Evolutionary conservation across 2,888 invertebrate species (phyloP).

Genomic region (Craniophora ligustri): DNA sequence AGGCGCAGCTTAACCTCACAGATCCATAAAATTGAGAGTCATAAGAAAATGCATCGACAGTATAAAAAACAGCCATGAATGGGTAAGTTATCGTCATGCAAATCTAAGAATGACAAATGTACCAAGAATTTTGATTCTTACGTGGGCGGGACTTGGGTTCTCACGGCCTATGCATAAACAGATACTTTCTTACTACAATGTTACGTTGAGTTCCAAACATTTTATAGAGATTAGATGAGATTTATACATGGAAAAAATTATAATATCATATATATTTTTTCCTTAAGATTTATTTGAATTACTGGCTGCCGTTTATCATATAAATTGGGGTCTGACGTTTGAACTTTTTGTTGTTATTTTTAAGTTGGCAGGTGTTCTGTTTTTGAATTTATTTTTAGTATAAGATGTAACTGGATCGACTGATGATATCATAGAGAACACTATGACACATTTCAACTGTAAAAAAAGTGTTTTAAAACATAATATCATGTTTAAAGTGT

Average conservation of each 20-base stretch:
- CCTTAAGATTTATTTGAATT: slow-evolving; percentile 48
- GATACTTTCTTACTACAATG: slow-evolving; percentile 53
- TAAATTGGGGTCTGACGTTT: slow-evolving; percentile 32
- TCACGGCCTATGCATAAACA: slow-evolving; percentile 62
- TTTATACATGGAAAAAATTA: slow-evolving; percentile 54
- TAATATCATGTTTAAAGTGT: no score
- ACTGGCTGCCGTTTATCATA: slow-evolving; percentile 42
- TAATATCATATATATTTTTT: no score
- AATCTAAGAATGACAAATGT: slow-evolving; percentile 66
- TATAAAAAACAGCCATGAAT: no score
- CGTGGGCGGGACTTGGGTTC: slow-evolving; percentile 61
- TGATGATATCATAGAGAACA: not conserved
- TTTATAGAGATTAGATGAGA: slow-evolving; percentile 62
- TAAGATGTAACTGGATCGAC: not conserved
- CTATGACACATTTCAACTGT: no score
- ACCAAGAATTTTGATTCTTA: slow-evolving; percentile 58
- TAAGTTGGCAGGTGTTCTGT: slow-evolving; percentile 22
- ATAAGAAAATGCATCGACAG: no score
- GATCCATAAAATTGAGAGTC: no score
- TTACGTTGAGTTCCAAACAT: slow-evolving; percentile 56
- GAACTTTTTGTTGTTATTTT: slow-evolving; percentile 5
- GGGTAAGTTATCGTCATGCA: slow-evolving; percentile 53
- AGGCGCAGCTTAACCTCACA: no score
- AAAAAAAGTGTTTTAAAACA: no score
- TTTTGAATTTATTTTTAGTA: slow-evolving; percentile 4